Evolutionary conservation across 2,797 vertebrate species (phyloP).

Genomic region (Falco rusticolus): DNA sequence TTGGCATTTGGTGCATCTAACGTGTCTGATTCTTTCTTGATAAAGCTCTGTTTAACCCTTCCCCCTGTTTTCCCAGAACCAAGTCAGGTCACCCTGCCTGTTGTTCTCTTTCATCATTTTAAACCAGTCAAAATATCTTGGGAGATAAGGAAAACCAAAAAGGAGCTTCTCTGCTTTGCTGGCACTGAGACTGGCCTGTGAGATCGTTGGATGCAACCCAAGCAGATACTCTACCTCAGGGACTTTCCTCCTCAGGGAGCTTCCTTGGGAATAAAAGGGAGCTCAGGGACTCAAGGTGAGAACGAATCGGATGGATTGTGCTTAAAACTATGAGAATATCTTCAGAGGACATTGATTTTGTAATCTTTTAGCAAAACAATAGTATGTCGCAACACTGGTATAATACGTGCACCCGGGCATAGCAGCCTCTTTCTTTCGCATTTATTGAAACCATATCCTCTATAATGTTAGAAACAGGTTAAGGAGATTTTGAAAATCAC

Average conservation of each 20-base stretch:
- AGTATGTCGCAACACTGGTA: not conserved
- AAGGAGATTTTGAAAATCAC: not conserved
- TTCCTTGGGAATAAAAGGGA: not conserved
- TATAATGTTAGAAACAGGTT: not conserved
- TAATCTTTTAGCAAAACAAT: not conserved
- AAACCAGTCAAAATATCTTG: not conserved
- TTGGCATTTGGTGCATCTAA: not conserved
- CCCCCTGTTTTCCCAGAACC: not conserved
- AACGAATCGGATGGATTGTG: not conserved
- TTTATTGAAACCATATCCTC: not conserved
- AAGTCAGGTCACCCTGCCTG: not conserved
- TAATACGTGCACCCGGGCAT: accelerated
- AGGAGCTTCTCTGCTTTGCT: not conserved
- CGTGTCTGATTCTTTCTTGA: not conserved
- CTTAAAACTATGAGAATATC: not conserved
- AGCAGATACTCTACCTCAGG: not conserved
- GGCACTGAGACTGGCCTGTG: not conserved
- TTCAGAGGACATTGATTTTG: not conserved
- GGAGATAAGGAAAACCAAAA: not conserved
- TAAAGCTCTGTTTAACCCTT: not conserved
- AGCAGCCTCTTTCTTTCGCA: not conserved
- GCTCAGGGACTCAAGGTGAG: not conserved
- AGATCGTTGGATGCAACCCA: not conserved
- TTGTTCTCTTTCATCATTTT: not conserved
- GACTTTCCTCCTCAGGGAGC: not conserved